Percentiles rank a stretch among this genome's conserved stretches.
Conservation (phyloP, 2,797 vertebrate species). For the Cirrhinus mrigala region DNA sequence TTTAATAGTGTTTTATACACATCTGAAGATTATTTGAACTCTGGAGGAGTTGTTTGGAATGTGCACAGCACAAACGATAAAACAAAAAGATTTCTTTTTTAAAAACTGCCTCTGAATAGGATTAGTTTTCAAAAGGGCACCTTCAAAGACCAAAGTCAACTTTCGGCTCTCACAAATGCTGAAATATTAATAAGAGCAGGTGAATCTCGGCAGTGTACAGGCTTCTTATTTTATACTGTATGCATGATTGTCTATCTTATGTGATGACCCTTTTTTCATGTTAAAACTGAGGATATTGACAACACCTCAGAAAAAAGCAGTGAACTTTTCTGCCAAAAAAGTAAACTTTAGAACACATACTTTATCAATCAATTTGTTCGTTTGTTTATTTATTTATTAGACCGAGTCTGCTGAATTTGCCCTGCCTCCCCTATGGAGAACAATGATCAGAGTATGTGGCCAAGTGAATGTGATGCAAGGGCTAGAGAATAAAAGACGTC, state of each 20-base stretch:
- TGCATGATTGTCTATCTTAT: conserved; percentile 13
- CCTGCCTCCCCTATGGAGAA: conserved; percentile 55
- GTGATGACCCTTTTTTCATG: conserved; percentile 43
- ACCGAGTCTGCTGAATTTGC: conserved; percentile 40
- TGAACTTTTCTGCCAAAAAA: conserved; percentile 59
- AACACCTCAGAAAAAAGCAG: conserved; percentile 55
- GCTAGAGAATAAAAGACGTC: conserved; percentile 80
- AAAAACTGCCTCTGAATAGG: conserved; percentile 28
- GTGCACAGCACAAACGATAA: background rate
- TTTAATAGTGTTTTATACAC: background rate
- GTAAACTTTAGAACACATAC: conserved; percentile 68
- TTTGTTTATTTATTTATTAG: conserved; percentile 73
- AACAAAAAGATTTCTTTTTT: background rate
- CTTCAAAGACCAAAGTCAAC: conserved; percentile 49
- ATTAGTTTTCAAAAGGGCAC: conserved; percentile 40
- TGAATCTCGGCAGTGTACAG: conserved; percentile 21
- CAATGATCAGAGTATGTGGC: conserved; percentile 78
- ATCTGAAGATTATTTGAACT: conserved; percentile 5
- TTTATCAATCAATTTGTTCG: conserved; percentile 73
- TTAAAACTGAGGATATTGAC: conserved; percentile 47
- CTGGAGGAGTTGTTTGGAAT: conserved; percentile 7
- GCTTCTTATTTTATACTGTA: conserved; percentile 37
- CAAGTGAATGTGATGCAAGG: conserved; percentile 79
- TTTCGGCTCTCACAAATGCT: conserved; percentile 28
- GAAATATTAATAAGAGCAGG: conserved; percentile 13